Percentiles rank a stretch among this genome's conserved stretches.
Conservation (phyloP, 2,113 vertebrate genomes). For the Lamprotornis superbus region DNA sequence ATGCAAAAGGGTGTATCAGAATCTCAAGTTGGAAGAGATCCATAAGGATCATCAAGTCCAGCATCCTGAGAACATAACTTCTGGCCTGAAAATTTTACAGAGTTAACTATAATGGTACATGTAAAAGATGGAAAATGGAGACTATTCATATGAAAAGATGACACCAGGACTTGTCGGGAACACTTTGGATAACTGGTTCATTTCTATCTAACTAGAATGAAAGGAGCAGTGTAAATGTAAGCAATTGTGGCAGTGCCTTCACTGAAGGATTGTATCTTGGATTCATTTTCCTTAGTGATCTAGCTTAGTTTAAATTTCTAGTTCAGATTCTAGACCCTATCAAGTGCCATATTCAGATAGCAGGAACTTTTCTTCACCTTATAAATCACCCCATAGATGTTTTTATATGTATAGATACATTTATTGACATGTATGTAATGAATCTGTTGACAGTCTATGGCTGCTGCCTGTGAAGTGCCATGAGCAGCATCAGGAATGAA, state of each 20-base stretch:
- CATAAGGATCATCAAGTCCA: not conserved
- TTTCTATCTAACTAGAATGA: not conserved
- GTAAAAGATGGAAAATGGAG: not conserved
- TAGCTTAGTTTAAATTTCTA: not conserved
- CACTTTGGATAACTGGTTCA: not conserved
- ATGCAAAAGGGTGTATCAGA: not conserved
- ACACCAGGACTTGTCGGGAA: not conserved
- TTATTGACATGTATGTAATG: too few relatives aligned
- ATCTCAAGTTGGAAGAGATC: not conserved
- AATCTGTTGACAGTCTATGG: not conserved
- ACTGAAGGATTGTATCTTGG: not conserved
- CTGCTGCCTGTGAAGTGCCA: not conserved
- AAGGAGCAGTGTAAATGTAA: not conserved
- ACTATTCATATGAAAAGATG: not conserved
- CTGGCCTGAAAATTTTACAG: not conserved
- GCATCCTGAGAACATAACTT: not conserved
- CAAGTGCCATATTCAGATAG: not conserved
- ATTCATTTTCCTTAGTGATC: not conserved
- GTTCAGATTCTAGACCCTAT: not conserved
- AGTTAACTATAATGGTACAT: not conserved
- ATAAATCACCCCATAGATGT: not conserved
- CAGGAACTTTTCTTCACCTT: not conserved
- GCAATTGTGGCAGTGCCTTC: not conserved
- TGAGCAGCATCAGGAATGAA: fast-evolving
- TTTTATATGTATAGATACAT: not conserved